Conservation (phyloP, 2,888 invertebrate genomes). For the Arctia plantaginis region DNA sequence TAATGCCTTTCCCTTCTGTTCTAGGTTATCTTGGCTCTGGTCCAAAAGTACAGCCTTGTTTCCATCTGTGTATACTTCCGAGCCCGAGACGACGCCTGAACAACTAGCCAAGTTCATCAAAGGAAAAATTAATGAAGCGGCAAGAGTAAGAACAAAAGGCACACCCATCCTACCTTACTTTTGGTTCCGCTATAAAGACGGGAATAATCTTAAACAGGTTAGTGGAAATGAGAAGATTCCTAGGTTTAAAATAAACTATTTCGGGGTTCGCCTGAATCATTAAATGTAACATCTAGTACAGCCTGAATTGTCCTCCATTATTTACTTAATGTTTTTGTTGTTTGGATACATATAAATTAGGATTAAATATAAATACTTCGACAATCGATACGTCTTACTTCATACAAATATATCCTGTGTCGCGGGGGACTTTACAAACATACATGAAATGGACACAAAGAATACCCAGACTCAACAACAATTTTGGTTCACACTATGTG, state of each 20-base stretch:
- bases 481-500: too few species aligned
- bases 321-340: too few species aligned
- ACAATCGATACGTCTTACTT: too few species aligned
- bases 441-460: too few species aligned
- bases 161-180: conserved; percentile 88
- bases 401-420: too few species aligned
- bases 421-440: too few species aligned
- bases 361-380: too few species aligned
- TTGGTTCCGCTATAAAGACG: conserved; percentile 90
- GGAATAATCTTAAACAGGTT: conserved; percentile 87
- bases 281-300: too few species aligned
- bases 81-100: conserved; percentile 66
- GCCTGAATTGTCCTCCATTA: too few species aligned
- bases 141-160: conserved; percentile 72
- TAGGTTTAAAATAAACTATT: background rate
- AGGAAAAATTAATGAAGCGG: conserved; percentile 89
- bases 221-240: conserved; percentile 27
- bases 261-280: too few species aligned
- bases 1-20: conserved; percentile 29
- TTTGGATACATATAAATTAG: too few species aligned
- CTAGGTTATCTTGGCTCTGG: conserved; percentile 91
- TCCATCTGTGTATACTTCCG: conserved; percentile 91
- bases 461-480: too few species aligned
- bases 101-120: conserved; percentile 86
- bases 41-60: conserved; percentile 87